phyloP scores from a whole-genome alignment of 2,797 vertebrate species.

The Chromobotia macracanthus region DNA sequence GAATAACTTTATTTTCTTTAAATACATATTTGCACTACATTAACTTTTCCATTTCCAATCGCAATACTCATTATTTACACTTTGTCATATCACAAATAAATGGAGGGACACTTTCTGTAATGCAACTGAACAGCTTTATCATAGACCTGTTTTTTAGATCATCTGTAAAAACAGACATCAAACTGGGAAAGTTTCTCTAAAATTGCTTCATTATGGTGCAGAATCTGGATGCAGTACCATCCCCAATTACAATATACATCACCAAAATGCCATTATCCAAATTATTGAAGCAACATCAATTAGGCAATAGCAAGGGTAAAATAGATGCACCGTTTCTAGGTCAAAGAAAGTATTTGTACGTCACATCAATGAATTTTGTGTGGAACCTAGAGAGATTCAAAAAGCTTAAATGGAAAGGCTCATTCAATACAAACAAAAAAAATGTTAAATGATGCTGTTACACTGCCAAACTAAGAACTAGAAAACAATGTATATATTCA shows the following conservation, averaged over 20 bases:
- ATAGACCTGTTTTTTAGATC: constrained; percentile 3
- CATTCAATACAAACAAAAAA: not conserved
- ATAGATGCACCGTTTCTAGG: not conserved
- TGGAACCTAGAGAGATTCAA: constrained; percentile 4
- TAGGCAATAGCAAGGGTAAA: constrained; percentile 54
- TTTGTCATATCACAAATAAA: constrained; percentile 58
- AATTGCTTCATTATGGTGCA: not conserved
- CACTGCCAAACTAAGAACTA: constrained; percentile 40
- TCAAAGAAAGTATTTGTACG: not conserved
- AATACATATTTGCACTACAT: constrained; percentile 72
- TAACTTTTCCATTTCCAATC: constrained; percentile 67
- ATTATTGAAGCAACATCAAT: constrained; percentile 9
- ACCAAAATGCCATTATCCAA: not conserved
- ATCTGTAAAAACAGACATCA: constrained; percentile 5
- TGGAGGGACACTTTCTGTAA: constrained; percentile 48
- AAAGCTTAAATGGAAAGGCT: constrained; percentile 4
- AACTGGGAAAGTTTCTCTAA: not conserved
- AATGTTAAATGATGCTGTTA: constrained; percentile 30
- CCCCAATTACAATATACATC: not conserved
- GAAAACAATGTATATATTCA: constrained; percentile 43
- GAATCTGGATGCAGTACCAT: not conserved
- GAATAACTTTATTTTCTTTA: constrained; percentile 77
- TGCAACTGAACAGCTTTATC: constrained; percentile 20
- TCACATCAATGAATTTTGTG: constrained; percentile 18
- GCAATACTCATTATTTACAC: constrained; percentile 73